Percentiles rank a stretch among this genome's conserved stretches.
Evolutionary conservation across 2,888 invertebrate species (phyloP).

Genomic region (Aporophyla nigra): DNA sequence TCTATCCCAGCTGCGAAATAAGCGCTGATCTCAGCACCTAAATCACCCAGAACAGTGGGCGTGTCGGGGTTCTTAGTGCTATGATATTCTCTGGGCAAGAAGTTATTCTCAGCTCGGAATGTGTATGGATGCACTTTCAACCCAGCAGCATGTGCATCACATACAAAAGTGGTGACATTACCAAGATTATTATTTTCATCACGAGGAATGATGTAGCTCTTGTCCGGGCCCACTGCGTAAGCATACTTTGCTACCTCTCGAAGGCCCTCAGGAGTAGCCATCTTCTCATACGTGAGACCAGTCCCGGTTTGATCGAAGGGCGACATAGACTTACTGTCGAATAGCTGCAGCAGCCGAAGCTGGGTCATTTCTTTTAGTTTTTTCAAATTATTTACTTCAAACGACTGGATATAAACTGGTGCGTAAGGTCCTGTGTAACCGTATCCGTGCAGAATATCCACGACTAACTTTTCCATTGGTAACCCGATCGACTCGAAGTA

Average conservation of each 20-base stretch:
- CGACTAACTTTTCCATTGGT: conserved; percentile 80
- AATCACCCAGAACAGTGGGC: conserved; percentile 76
- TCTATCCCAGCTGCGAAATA: conserved; percentile 84
- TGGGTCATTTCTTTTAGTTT: conserved; percentile 80
- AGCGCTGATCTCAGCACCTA: conserved; percentile 79
- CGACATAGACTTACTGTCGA: conserved; percentile 70
- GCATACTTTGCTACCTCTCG: conserved; percentile 83
- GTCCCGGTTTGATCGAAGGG: conserved; percentile 83
- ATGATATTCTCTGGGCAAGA: conserved; percentile 81
- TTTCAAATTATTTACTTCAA: conserved; percentile 85
- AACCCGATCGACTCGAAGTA: conserved; percentile 81
- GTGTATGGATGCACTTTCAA: conserved; percentile 86
- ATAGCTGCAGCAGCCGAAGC: conserved; percentile 82
- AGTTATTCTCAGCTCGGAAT: conserved; percentile 85
- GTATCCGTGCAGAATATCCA: conserved; percentile 79
- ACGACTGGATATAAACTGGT: conserved; percentile 86
- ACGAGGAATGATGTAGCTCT: conserved; percentile 84
- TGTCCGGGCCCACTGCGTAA: conserved; percentile 85
- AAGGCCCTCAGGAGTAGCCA: conserved; percentile 83
- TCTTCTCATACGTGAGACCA: conserved; percentile 80
- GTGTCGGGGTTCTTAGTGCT: conserved; percentile 64
- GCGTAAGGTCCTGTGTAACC: conserved; percentile 77
- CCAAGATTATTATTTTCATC: conserved; percentile 77
- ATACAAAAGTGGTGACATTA: conserved; percentile 79
- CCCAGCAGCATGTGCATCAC: conserved; percentile 81